Percentiles rank a stretch among this genome's conserved stretches.
Evolutionary conservation across 2,888 invertebrate genomes (phyloP).

Genomic region (Ellobium chinense): DNA sequence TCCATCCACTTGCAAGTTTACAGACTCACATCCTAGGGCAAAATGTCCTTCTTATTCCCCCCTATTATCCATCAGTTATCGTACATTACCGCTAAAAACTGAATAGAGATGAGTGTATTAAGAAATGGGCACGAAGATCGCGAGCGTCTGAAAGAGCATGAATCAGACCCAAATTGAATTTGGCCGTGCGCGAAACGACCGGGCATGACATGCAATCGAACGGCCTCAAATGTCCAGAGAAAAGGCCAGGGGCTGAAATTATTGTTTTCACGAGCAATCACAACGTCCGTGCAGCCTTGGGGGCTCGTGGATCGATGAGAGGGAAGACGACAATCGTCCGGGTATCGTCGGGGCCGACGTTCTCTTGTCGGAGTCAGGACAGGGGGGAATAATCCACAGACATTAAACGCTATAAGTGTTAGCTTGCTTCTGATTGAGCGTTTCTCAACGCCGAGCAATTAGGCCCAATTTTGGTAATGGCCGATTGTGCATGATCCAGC

Average conservation of each 20-base stretch:
- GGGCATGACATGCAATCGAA: slow-evolving; percentile 22
- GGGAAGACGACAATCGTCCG: not conserved
- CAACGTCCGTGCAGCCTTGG: not conserved
- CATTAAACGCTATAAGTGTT: slow-evolving; percentile 32
- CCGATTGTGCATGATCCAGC: slow-evolving; percentile 51
- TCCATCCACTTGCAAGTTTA: not conserved
- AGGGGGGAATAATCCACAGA: slow-evolving; percentile 22
- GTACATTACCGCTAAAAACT: slow-evolving; percentile 30
- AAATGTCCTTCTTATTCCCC: slow-evolving; percentile 2
- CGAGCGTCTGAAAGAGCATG: slow-evolving; percentile 30
- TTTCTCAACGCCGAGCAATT: slow-evolving; percentile 46
- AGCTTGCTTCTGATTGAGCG: slow-evolving; percentile 34
- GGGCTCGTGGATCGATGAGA: not conserved
- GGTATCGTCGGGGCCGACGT: not conserved
- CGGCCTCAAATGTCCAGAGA: slow-evolving; percentile 29
- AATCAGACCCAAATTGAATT: slow-evolving; percentile 45
- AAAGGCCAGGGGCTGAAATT: slow-evolving; percentile 18
- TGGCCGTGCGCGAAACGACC: slow-evolving; percentile 38
- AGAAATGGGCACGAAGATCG: slow-evolving; percentile 1
- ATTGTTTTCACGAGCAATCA: slow-evolving; percentile 37
- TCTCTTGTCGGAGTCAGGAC: not conserved
- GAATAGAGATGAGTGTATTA: slow-evolving; percentile 47
- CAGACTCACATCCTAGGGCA: slow-evolving; percentile 5
- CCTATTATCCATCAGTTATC: slow-evolving; percentile 29
- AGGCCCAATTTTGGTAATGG: slow-evolving; percentile 50